Conservation (phyloP, 2,888 invertebrate genomes). For the Euphydryas editha region DNA sequence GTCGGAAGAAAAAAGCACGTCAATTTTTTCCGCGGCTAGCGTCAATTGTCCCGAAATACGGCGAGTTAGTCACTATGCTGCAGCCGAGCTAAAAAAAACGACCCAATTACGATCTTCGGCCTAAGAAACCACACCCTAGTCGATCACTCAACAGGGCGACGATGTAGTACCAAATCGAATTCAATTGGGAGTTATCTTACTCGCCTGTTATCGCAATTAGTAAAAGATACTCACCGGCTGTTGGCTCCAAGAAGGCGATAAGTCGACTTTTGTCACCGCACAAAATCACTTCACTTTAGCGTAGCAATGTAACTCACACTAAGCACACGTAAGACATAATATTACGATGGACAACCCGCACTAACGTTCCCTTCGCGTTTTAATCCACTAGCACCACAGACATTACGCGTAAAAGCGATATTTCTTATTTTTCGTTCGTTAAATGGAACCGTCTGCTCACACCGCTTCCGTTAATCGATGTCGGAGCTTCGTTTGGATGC, state of each 20-base stretch:
- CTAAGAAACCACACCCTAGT: conserved; percentile 72
- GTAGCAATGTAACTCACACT: conserved; percentile 68
- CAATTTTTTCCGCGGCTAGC: conserved; percentile 40
- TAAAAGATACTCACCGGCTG: conserved; percentile 70
- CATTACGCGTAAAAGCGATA: conserved; percentile 71
- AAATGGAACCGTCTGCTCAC: conserved; percentile 66
- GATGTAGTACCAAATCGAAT: conserved; percentile 48
- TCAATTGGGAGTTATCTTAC: conserved; percentile 51
- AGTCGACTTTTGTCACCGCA: conserved; percentile 67
- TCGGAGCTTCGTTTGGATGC: conserved; percentile 70
- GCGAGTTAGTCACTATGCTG: conserved; percentile 48
- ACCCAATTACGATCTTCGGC: conserved; percentile 55
- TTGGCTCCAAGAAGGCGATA: conserved; percentile 60
- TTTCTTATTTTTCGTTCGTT: conserved; percentile 69
- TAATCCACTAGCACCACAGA: conserved; percentile 78
- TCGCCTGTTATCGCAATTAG: conserved; percentile 55
- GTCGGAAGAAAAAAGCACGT: conserved; percentile 38
- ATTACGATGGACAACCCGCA: conserved; percentile 70
- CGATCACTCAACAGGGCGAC: conserved; percentile 25
- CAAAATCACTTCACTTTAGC: conserved; percentile 64
- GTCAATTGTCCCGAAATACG: conserved; percentile 48
- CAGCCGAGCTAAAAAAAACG: conserved; percentile 58
- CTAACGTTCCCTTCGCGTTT: conserved; percentile 64
- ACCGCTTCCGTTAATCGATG: conserved; percentile 77
- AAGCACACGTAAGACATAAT: conserved; percentile 75